Evolutionary conservation across 2,888 invertebrate species (phyloP).

Genomic region (Empis stercorea): DNA sequence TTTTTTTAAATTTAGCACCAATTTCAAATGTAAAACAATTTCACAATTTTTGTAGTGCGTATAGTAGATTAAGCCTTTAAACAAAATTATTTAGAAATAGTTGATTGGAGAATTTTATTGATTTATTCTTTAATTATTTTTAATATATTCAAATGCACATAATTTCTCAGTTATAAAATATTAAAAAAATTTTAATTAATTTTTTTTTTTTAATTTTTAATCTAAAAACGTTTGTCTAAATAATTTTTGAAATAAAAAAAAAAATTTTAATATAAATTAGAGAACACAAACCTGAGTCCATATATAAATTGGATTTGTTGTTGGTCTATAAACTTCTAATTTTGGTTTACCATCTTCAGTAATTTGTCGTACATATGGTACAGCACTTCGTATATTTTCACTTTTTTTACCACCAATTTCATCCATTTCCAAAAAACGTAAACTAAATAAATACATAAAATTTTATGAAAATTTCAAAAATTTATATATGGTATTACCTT

Average conservation of each 20-base stretch:
- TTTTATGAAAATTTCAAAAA: background rate
- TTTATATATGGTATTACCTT: conserved; percentile 25
- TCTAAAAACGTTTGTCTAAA: no score
- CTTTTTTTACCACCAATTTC: conserved; percentile 44
- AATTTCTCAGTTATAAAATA: no score
- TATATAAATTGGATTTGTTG: conserved; percentile 42
- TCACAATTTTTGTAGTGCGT: no score
- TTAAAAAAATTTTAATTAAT: no score
- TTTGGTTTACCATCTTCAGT: conserved; percentile 47
- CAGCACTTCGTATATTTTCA: conserved; percentile 46
- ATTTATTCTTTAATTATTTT: no score
- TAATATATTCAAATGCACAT: no score
- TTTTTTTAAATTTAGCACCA: no score
- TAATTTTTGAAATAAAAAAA: background rate
- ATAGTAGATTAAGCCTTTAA: no score
- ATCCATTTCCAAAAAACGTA: conserved; percentile 46
- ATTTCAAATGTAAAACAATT: no score
- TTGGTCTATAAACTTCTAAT: conserved; percentile 41
- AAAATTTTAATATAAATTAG: background rate
- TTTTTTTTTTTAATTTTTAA: no score
- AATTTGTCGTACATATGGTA: conserved; percentile 48
- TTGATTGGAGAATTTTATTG: no score
- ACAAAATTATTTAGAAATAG: no score
- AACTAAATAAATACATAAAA: conserved; percentile 18
- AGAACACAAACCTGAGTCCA: conserved; percentile 39